phyloP scores from a whole-genome alignment of 2,113 vertebrate genomes.

The Galemys pyrenaicus region DNA sequence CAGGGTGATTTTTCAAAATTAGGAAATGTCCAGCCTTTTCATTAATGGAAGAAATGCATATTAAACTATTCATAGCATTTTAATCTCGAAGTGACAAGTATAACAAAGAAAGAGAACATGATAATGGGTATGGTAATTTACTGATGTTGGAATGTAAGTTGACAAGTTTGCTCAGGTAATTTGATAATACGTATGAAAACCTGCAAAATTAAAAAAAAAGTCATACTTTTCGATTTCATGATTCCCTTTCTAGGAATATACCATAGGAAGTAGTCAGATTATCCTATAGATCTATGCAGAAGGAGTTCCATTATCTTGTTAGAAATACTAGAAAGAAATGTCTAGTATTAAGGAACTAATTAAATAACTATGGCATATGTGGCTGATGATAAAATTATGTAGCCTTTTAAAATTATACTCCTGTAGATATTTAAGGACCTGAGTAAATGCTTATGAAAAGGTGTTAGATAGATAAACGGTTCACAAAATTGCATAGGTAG shows the following conservation, averaged over 20 bases:
- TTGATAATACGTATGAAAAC: not conserved
- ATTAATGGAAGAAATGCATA: not conserved
- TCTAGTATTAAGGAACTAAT: not conserved
- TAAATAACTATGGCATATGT: constrained; percentile 8
- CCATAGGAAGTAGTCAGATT: not conserved
- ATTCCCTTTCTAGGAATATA: not conserved
- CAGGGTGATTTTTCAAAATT: not conserved
- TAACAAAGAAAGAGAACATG: not conserved
- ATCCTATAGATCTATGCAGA: not conserved
- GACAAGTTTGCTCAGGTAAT: not conserved
- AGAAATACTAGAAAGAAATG: not conserved
- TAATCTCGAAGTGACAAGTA: not conserved
- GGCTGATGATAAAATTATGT: not conserved
- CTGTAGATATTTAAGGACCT: constrained; percentile 6
- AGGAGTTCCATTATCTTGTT: not conserved
- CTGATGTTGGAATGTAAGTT: not conserved
- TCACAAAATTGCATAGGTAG: constrained; percentile 13
- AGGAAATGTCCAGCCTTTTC: not conserved
- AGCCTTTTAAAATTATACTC: not conserved
- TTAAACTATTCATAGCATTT: not conserved
- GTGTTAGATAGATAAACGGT: constrained; percentile 34
- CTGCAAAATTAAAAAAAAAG: not conserved
- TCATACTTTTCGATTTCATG: not conserved
- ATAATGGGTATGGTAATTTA: not conserved
- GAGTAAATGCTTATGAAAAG: constrained; percentile 35